Percentiles rank a stretch among this genome's conserved stretches.
phyloP scores from a whole-genome alignment of 2,888 invertebrate genomes.

The Napeogenes sylphis region DNA sequence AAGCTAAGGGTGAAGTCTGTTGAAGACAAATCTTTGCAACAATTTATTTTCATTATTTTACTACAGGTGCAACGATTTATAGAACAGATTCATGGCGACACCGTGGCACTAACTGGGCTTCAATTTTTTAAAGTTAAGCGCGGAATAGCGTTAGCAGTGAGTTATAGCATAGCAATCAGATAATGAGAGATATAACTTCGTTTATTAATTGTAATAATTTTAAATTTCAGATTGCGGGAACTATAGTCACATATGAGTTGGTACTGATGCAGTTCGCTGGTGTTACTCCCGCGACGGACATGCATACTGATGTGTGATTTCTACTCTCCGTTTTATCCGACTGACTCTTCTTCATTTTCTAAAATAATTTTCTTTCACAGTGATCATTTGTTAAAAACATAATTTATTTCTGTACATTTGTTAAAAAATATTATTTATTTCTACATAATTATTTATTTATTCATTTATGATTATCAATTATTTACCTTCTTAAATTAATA shows the following conservation, averaged over 20 bases:
- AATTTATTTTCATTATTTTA: constrained; percentile 1
- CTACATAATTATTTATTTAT: too few relatives aligned
- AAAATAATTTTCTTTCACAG: too few relatives aligned
- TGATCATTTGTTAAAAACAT: too few relatives aligned
- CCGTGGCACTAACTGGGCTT: constrained; percentile 79
- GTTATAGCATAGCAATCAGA: constrained; percentile 30
- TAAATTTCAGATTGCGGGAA: constrained; percentile 52
- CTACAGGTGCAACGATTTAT: constrained; percentile 78
- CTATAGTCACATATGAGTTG: constrained; percentile 42
- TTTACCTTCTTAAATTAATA: too few relatives aligned
- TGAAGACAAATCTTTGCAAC: not conserved
- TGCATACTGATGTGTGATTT: constrained; percentile 4
- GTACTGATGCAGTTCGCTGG: constrained; percentile 35
- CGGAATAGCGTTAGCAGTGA: constrained; percentile 74
- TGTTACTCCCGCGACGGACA: constrained; percentile 7
- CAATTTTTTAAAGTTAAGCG: constrained; percentile 78
- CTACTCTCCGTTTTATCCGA: too few relatives aligned
- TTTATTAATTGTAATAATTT: not conserved
- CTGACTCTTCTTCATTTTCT: too few relatives aligned
- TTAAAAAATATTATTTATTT: too few relatives aligned
- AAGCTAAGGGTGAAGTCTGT: not conserved
- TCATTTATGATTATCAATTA: too few relatives aligned
- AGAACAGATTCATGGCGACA: constrained; percentile 77
- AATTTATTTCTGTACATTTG: too few relatives aligned
- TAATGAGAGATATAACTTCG: not conserved